These are phyloP conservation scores for Lates calcarifer DNA, from an alignment of 2,113 vertebrate species.

Conservation along the genomic window DNA sequence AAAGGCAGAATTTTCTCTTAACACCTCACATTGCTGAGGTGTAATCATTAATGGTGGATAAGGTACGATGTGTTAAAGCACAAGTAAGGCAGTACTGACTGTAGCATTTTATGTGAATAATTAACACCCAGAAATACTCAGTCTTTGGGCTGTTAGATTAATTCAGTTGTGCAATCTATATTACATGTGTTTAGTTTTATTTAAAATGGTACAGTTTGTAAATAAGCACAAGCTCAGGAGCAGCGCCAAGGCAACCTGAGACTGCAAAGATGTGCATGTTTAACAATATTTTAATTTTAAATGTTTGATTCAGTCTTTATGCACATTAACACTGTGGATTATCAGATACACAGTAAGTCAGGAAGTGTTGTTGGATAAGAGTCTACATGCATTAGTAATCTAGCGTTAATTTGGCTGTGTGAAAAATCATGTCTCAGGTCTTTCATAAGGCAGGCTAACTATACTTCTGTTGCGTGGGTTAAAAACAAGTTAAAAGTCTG, in stretches of 20 bases:
- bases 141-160: background rate
- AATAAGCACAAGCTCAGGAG: background rate
- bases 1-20: background rate
- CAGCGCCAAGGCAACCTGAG: too few relatives aligned
- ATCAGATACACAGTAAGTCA: too few relatives aligned
- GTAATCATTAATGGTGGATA: conserved; percentile 18
- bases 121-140: background rate
- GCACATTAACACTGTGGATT: too few relatives aligned
- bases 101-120: conserved; percentile 22
- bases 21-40: conserved; percentile 20
- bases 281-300: too few relatives aligned
- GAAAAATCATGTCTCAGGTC: background rate
- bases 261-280: too few relatives aligned
- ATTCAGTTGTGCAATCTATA: too few relatives aligned
- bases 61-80: background rate
- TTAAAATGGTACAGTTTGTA: background rate
- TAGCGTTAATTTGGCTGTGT: background rate
- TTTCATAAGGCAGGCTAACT: background rate
- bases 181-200: too few relatives aligned
- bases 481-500: background rate
- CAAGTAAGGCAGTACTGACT: background rate
- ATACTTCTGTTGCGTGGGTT: background rate
- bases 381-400: too few relatives aligned
- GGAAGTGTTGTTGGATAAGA: too few relatives aligned
- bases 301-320: too few relatives aligned